Percentiles rank a stretch among this genome's conserved stretches.
Evolutionary conservation across 2,888 invertebrate species (phyloP).

Genomic region (Drosophila merina): DNA sequence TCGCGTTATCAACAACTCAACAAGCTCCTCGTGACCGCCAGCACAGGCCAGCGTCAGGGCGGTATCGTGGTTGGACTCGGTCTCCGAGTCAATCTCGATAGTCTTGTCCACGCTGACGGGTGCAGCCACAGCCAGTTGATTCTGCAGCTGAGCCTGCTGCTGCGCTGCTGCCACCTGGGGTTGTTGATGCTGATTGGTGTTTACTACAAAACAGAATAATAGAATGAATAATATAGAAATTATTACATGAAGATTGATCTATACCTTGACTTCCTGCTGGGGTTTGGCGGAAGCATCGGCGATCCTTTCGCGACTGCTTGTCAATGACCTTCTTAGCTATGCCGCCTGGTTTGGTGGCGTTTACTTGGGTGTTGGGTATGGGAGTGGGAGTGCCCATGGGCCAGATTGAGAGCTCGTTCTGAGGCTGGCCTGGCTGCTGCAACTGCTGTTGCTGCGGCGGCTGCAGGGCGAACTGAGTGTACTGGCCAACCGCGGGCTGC

Average conservation of each 20-base stretch:
- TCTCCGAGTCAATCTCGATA: slow-evolving; percentile 98
- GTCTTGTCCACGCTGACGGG: slow-evolving; percentile 87
- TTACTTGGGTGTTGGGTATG: slow-evolving; percentile 45
- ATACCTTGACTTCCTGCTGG: slow-evolving; percentile 84
- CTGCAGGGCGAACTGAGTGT: slow-evolving; percentile 65
- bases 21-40: slow-evolving; percentile 98
- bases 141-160: slow-evolving; percentile 78
- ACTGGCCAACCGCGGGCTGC: slow-evolving; percentile 60
- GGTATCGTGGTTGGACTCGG: slow-evolving; percentile 99
- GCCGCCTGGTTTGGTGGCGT: slow-evolving; percentile 77
- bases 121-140: slow-evolving; percentile 74
- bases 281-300: slow-evolving; percentile 83
- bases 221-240: background rate
- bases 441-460: slow-evolving; percentile 64
- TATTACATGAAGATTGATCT: background rate
- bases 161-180: slow-evolving; percentile 70
- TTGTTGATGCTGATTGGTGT: slow-evolving; percentile 76
- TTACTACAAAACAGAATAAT: slow-evolving; percentile 56
- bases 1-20: slow-evolving; percentile 94
- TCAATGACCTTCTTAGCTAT: slow-evolving; percentile 83
- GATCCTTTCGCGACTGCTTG: slow-evolving; percentile 84
- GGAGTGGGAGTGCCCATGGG: slow-evolving; percentile 66
- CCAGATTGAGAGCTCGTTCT: slow-evolving; percentile 69
- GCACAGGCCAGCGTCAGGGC: slow-evolving; percentile 98
- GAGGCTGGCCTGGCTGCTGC: slow-evolving; percentile 59